These are phyloP conservation scores for Guaruba guarouba DNA, from an alignment of 2,113 vertebrate genomes.

Conservation along the genomic window DNA sequence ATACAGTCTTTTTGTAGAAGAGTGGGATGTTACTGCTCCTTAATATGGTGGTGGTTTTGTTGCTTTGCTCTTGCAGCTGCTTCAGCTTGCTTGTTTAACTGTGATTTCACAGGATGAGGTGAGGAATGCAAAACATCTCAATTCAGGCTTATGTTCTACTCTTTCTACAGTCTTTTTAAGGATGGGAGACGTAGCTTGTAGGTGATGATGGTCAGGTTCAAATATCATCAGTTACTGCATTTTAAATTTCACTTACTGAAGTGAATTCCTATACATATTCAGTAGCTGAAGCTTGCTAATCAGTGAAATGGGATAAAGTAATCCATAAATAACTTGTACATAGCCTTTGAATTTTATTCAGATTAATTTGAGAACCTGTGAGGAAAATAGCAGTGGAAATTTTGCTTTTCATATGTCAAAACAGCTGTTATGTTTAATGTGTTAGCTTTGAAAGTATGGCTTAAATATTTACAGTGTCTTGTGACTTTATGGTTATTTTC, in stretches of 20 bases:
- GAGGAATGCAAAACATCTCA: not conserved
- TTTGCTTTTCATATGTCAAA: not conserved
- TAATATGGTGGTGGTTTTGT: not conserved
- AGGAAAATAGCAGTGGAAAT: not conserved
- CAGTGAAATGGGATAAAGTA: not conserved
- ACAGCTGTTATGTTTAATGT: not conserved
- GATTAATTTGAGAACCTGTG: not conserved
- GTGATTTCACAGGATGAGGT: not conserved
- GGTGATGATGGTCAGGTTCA: not conserved
- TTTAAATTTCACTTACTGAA: not conserved
- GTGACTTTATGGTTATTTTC: not conserved
- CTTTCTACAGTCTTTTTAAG: not conserved
- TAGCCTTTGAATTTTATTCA: not conserved
- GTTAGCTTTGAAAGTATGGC: not conserved
- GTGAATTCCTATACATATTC: not conserved
- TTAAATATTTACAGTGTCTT: conserved; percentile 48
- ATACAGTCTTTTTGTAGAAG: not conserved
- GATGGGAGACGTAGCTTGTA: not conserved
- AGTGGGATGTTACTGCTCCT: not conserved
- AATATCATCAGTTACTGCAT: not conserved
- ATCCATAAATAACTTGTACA: not conserved
- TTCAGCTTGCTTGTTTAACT: not conserved
- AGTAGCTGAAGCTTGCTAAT: not conserved
- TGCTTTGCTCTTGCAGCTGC: not conserved
- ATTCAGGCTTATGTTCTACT: not conserved